phyloP scores from a whole-genome alignment of 2,888 invertebrate genomes.

The Drosophila phalerata region DNA sequence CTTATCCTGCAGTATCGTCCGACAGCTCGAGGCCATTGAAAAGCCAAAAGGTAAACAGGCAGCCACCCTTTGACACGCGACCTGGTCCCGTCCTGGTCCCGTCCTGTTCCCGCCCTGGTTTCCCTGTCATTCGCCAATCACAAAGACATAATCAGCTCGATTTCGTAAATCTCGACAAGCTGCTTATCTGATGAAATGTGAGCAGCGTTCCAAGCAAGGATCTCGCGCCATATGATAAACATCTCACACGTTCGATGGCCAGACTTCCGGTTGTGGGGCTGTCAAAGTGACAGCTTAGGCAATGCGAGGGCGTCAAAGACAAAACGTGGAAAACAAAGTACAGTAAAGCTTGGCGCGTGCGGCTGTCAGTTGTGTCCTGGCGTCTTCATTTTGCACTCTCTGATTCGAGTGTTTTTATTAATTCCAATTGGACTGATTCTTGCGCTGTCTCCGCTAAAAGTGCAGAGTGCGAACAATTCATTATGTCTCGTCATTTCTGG shows the following conservation, averaged over 20 bases:
- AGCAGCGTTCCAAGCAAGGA: constrained; percentile 65
- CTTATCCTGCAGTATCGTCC: constrained; percentile 10
- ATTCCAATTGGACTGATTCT: constrained; percentile 64
- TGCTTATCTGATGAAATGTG: constrained; percentile 83
- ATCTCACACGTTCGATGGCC: constrained; percentile 72
- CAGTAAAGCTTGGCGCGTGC: constrained; percentile 72
- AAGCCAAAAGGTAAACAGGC: constrained; percentile 77
- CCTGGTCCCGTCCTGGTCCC: constrained; percentile 26
- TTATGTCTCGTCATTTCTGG: constrained; percentile 57
- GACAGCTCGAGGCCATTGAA: constrained; percentile 41
- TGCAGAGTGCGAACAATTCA: constrained; percentile 56
- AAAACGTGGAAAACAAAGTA: constrained; percentile 63
- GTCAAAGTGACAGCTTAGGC: constrained; percentile 74
- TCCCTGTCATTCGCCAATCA: constrained; percentile 36
- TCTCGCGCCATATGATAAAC: constrained; percentile 72
- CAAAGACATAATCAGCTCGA: constrained; percentile 78
- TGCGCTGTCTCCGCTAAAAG: constrained; percentile 5
- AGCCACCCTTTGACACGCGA: constrained; percentile 71
- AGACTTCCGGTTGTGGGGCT: constrained; percentile 66
- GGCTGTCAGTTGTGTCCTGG: constrained; percentile 50
- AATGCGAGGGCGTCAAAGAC: constrained; percentile 41
- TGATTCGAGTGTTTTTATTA: constrained; percentile 82
- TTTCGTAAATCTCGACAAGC: constrained; percentile 81
- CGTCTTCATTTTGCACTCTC: constrained; percentile 49
- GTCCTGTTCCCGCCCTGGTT: constrained; percentile 31